These are phyloP conservation scores for Drosophila obscura DNA, from an alignment of 1,140 invertebrate species.

Conservation along the genomic window DNA sequence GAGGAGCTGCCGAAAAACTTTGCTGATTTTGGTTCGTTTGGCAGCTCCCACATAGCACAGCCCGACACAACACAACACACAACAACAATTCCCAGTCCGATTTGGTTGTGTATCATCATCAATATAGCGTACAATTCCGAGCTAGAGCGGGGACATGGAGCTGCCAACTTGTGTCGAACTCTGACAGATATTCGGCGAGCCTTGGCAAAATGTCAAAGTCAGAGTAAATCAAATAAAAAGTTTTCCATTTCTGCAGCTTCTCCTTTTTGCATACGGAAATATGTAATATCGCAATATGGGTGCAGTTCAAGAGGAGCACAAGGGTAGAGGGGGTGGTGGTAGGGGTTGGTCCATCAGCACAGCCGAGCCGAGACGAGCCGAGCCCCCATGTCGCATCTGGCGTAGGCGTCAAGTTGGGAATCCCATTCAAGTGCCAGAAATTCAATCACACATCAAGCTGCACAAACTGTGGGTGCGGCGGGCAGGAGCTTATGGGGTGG, in stretches of 20 bases:
- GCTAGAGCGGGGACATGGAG: constrained; percentile 16
- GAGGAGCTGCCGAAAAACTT: constrained; percentile 20
- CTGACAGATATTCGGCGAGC: constrained; percentile 27
- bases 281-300: constrained; percentile 18
- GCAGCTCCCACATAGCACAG: background rate
- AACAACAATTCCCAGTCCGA: no score
- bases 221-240: constrained; percentile 53
- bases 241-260: constrained; percentile 35
- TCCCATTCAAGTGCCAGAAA: constrained; percentile 61
- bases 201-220: constrained; percentile 55
- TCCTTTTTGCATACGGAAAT: constrained; percentile 27
- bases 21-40: constrained; percentile 41
- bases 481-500: background rate
- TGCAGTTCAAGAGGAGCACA: constrained; percentile 26
- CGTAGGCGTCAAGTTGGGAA: constrained; percentile 39
- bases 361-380: constrained; percentile 12
- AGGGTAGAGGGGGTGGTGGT: background rate
- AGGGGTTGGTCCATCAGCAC: constrained; percentile 23
- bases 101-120: constrained; percentile 38
- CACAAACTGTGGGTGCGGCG: constrained; percentile 23
- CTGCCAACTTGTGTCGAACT: constrained; percentile 23
- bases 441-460: constrained; percentile 74
- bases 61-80: no score
- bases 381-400: constrained; percentile 39
- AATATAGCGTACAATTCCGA: constrained; percentile 59